phyloP scores from a whole-genome alignment of 2,113 vertebrate species.

The Tachuris rubrigastra region DNA sequence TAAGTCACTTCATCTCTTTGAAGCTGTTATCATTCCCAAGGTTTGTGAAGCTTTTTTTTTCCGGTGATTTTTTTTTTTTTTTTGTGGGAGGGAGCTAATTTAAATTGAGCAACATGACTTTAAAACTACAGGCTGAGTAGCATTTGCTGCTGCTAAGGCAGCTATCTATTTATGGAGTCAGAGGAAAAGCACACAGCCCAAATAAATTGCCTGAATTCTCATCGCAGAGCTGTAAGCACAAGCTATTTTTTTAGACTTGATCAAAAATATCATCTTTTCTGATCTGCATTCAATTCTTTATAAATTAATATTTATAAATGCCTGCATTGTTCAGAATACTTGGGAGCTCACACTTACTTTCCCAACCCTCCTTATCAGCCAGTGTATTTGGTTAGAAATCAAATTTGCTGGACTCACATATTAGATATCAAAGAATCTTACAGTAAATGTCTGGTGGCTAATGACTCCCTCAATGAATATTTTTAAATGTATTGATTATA shows the following conservation, averaged over 20 bases:
- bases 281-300: not conserved
- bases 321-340: not conserved
- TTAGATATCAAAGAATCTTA: not conserved
- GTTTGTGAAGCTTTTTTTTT: not conserved
- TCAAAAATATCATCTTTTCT: not conserved
- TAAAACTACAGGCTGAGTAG: conserved; percentile 61
- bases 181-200: conserved; percentile 66
- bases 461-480: not conserved
- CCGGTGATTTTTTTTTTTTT: not conserved
- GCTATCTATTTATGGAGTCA: conserved; percentile 76
- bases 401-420: not conserved
- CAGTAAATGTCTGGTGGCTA: not conserved
- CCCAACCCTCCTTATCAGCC: not conserved
- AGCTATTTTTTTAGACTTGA: not conserved
- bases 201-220: conserved; percentile 65
- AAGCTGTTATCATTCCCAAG: conserved; percentile 24
- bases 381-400: conserved; percentile 13
- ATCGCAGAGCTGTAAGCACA: conserved; percentile 46
- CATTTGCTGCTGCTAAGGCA: conserved; percentile 70
- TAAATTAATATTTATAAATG: not conserved
- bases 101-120: conserved; percentile 69
- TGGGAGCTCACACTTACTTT: not conserved
- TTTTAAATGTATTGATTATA: not conserved
- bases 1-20: conserved; percentile 41
- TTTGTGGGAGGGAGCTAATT: conserved; percentile 53